phyloP scores from a whole-genome alignment of 2,797 vertebrate genomes.

The Apodemus agrarius region DNA sequence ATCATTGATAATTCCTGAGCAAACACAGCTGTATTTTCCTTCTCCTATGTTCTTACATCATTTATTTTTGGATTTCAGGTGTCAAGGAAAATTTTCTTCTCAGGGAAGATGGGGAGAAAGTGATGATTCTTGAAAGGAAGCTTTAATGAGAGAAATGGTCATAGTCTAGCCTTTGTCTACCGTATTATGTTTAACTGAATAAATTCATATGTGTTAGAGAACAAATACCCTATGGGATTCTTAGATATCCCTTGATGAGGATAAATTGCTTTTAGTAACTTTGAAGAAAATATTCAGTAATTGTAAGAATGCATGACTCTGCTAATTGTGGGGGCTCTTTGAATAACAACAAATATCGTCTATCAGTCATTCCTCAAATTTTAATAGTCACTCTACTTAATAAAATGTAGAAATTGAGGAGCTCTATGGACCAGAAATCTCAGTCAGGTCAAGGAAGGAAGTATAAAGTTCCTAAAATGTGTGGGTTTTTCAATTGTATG shows the following conservation, averaged over 20 bases:
- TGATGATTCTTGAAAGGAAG: background rate
- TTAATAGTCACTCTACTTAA: background rate
- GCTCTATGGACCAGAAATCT: background rate
- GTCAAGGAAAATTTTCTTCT: background rate
- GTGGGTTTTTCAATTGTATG: background rate
- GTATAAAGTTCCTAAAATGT: background rate
- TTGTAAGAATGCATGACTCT: too few species aligned
- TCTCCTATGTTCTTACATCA: constrained; percentile 55
- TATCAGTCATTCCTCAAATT: background rate
- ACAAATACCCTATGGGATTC: background rate
- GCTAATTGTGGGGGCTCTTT: too few species aligned
- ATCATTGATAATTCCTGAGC: background rate
- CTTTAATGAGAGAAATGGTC: background rate
- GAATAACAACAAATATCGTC: background rate
- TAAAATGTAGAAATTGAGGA: background rate
- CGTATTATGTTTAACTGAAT: background rate
- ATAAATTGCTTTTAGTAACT: background rate
- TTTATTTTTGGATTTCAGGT: background rate
- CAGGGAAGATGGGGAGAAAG: background rate
- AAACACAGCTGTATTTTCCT: constrained; percentile 60
- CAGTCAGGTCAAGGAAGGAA: background rate
- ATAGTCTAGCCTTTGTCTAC: background rate
- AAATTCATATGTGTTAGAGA: background rate
- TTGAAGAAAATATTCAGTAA: too few species aligned
- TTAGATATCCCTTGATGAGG: too few species aligned